phyloP scores from a whole-genome alignment of 2,888 invertebrate genomes.

The Rhimphoctona megacephalus region DNA sequence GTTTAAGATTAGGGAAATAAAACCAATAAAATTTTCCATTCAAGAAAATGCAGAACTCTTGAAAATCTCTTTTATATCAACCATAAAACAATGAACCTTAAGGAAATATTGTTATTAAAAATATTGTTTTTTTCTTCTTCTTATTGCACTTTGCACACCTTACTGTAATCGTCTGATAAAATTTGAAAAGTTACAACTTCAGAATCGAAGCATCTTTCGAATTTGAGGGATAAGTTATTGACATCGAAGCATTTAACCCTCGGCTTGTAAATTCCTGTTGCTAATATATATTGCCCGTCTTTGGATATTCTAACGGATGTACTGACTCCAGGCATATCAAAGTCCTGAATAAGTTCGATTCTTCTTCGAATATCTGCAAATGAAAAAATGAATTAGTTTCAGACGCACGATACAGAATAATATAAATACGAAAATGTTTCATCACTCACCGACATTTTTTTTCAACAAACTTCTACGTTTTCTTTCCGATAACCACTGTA shows the following conservation, averaged over 20 bases:
- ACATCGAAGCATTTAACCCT: slow-evolving; percentile 98
- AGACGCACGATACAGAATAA: neutral
- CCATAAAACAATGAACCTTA: too few relatives aligned
- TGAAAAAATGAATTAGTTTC: slow-evolving; percentile 13
- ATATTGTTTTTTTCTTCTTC: neutral
- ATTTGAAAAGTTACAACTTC: slow-evolving; percentile 97
- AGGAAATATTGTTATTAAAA: too few relatives aligned
- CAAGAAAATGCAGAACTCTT: neutral
- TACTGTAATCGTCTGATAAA: slow-evolving; percentile 98
- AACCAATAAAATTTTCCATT: neutral
- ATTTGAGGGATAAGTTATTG: slow-evolving; percentile 97
- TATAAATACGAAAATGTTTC: neutral
- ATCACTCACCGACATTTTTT: slow-evolving; percentile 90
- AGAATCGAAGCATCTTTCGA: slow-evolving; percentile 98
- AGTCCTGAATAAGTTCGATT: slow-evolving; percentile 99
- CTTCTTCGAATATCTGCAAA: slow-evolving; percentile 91
- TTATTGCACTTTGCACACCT: slow-evolving; percentile 86
- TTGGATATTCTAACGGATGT: slow-evolving; percentile 93
- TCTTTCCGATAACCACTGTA: slow-evolving; percentile 94
- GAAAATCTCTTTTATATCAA: neutral
- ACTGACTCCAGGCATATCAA: slow-evolving; percentile 99
- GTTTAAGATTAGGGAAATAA: neutral
- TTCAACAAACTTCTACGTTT: slow-evolving; percentile 93
- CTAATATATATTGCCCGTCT: slow-evolving; percentile 96
- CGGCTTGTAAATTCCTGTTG: slow-evolving; percentile 98